Evolutionary conservation across 2,113 vertebrate genomes (phyloP).

Genomic region (Pyrgilauda ruficollis): DNA sequence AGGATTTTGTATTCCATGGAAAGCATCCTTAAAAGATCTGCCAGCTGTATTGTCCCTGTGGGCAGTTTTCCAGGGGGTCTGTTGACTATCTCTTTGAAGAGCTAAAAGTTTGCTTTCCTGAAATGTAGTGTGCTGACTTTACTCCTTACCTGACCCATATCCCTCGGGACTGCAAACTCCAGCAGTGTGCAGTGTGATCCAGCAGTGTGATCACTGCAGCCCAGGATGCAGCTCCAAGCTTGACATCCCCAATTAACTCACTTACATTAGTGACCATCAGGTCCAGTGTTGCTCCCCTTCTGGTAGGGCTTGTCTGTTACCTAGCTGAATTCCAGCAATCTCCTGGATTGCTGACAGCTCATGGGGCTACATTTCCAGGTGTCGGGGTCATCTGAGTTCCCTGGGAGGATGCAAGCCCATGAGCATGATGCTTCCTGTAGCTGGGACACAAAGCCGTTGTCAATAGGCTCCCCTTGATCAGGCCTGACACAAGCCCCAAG

Average conservation of each 20-base stretch:
- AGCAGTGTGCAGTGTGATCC: background rate
- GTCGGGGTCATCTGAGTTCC: background rate
- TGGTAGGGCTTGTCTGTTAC: background rate
- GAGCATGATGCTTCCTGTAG: background rate
- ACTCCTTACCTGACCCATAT: background rate
- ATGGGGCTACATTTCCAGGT: background rate
- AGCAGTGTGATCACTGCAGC: background rate
- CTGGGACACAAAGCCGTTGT: fast-evolving
- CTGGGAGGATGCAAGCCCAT: background rate
- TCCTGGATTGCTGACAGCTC: background rate
- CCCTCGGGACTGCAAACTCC: background rate
- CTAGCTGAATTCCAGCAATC: background rate
- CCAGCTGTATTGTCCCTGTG: background rate
- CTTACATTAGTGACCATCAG: background rate
- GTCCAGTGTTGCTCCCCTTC: background rate
- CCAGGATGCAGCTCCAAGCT: background rate
- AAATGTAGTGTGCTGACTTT: background rate
- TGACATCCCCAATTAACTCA: background rate
- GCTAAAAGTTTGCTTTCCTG: background rate
- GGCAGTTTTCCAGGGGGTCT: background rate
- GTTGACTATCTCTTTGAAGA: background rate
- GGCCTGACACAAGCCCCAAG: background rate
- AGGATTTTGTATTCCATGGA: background rate
- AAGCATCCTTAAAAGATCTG: background rate
- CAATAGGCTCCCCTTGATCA: background rate